phyloP scores from a whole-genome alignment of 1,140 invertebrate genomes.

The Penaeus indicus region DNA sequence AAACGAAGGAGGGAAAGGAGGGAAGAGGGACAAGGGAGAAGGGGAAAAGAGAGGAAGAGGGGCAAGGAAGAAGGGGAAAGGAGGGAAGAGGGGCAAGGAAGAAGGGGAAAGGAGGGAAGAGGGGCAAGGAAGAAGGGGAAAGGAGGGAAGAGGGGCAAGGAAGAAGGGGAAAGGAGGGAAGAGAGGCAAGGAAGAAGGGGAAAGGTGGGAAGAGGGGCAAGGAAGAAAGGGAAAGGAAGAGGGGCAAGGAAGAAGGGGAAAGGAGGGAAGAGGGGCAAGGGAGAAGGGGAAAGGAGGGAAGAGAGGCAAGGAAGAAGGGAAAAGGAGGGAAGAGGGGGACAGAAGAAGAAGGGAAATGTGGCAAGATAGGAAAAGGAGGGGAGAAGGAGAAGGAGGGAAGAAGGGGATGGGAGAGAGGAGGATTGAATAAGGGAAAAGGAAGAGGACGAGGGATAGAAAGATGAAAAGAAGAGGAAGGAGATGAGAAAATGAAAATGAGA shows the following conservation, averaged over 20 bases:
- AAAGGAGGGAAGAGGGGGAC: too few relatives aligned
- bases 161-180: not conserved
- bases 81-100: not conserved
- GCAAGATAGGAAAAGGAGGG: not conserved
- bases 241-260: not conserved
- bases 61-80: not conserved
- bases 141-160: too few relatives aligned
- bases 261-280: not conserved
- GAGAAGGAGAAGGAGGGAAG: not conserved
- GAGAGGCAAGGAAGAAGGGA: not conserved
- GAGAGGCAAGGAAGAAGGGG: not conserved
- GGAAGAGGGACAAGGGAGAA: not conserved
- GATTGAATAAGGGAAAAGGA: slow-evolving; percentile 9
- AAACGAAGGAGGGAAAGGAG: not conserved
- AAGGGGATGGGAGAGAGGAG: not conserved
- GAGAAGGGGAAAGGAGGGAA: not conserved
- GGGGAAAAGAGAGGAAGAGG: not conserved
- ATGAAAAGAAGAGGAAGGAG: not conserved
- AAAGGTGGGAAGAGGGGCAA: not conserved
- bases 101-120: too few relatives aligned
- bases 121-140: too few relatives aligned
- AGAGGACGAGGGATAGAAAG: not conserved
- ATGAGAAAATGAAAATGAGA: not conserved
- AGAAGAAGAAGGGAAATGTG: not conserved
- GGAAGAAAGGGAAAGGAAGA: not conserved